phyloP scores from a whole-genome alignment of 1,140 invertebrate genomes.

The Zaprionus kolodkinae region DNA sequence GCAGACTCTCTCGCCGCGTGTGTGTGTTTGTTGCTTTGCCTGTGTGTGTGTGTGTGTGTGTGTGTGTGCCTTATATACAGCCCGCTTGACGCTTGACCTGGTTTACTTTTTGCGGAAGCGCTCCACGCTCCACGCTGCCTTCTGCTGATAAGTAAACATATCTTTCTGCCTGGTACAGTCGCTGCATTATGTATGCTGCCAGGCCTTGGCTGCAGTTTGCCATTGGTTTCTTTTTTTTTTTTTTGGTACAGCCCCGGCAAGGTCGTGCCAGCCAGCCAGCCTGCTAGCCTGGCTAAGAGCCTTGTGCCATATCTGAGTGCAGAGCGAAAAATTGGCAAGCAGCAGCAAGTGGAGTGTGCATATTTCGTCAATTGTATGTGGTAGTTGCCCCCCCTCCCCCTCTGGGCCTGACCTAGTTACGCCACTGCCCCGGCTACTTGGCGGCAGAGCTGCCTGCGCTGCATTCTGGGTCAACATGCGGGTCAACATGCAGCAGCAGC shows the following conservation, averaged over 20 bases:
- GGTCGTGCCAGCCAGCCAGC: conserved; percentile 59
- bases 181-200: conserved; percentile 62
- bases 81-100: conserved; percentile 72
- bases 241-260: conserved; percentile 66
- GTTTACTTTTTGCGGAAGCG: conserved; percentile 58
- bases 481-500: conserved; percentile 41
- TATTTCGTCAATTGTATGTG: conserved; percentile 34
- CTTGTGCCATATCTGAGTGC: conserved; percentile 49
- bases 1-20: neutral
- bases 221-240: conserved; percentile 3
- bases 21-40: neutral
- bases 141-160: conserved; percentile 60
- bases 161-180: conserved; percentile 73
- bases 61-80: conserved; percentile 28
- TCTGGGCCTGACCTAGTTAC: conserved; percentile 37
- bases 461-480: conserved; percentile 76
- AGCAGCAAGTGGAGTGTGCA: conserved; percentile 7
- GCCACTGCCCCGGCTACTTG: conserved; percentile 14
- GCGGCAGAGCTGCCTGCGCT: conserved; percentile 6
- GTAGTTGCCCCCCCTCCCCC: neutral
- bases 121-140: too few relatives aligned
- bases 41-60: conserved; percentile 5
- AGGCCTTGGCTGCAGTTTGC: conserved; percentile 61
- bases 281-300: conserved; percentile 34
- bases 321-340: conserved; percentile 16